Evolutionary conservation across 2,113 vertebrate species (phyloP).

Genomic region (Osmerus mordax): DNA sequence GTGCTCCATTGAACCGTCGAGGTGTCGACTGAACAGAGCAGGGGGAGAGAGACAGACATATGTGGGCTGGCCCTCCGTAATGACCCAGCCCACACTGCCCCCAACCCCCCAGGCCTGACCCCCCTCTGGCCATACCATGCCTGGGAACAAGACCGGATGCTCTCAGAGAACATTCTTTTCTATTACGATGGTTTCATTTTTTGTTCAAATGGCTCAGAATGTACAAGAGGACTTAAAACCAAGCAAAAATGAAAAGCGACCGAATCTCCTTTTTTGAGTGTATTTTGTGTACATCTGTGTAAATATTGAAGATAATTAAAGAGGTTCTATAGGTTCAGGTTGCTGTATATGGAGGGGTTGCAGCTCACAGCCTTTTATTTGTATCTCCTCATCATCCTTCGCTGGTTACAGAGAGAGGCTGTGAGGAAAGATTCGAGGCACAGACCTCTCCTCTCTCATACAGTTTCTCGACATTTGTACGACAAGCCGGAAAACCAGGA

Average conservation of each 20-base stretch:
- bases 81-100: conserved; percentile 24
- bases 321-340: conserved; percentile 64
- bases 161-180: conserved; percentile 53
- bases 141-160: conserved; percentile 45
- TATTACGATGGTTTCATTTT: conserved; percentile 43
- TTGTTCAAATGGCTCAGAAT: conserved; percentile 68
- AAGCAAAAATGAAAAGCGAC: conserved; percentile 51
- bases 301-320: conserved; percentile 76
- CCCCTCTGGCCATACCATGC: background rate
- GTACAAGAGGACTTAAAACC: conserved; percentile 64
- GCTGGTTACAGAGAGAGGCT: conserved; percentile 51
- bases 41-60: conserved; percentile 10
- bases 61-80: conserved; percentile 37
- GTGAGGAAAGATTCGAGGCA: conserved; percentile 44
- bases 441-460: conserved; percentile 51
- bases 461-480: conserved; percentile 56
- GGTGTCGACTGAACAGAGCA: conserved; percentile 53
- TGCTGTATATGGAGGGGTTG: conserved; percentile 45
- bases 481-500: conserved; percentile 49
- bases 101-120: conserved; percentile 17
- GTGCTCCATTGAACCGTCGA: conserved; percentile 39
- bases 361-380: conserved; percentile 61
- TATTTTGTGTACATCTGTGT: conserved; percentile 83
- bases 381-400: conserved; percentile 55
- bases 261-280: conserved; percentile 74